Base-by-base conservation (phyloP, 2,888 invertebrate genomes). In the Polymixis flavicincta region DNA sequence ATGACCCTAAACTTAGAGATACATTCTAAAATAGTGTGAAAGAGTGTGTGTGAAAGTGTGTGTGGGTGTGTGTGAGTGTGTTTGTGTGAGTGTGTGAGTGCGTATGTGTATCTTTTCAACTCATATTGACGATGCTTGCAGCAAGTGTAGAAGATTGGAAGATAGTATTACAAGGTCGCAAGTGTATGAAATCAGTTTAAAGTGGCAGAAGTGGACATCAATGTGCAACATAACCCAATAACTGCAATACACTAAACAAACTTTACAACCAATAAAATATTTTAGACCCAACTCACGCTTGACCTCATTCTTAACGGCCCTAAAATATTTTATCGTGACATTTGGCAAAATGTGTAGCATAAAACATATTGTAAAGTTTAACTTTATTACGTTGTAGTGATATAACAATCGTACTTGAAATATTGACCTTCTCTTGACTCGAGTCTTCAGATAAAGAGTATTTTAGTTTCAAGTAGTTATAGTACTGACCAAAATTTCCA, bases 221-320 rank as follows among this genome's bases (percentile, higher is more conserved):
- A 59, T 52, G 52, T 48, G 32, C 19, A 37, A 71, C 37, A 37
- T 22, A 8, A 7, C 1, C 11, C 6, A 73, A 60, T 25, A 64
- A 74, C 45, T 57, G 32, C 52, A 74, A 57, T 63, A 45, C 19
- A 69, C 54, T 37, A 37, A n/a, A 74, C 57, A 64, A 74, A 45
- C 19, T 81, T 74, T 61, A 52, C 45, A 37, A 28, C 45, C 59
- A 64, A 74, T 77, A 82, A 64, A 77, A 82, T 81, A 75, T 82
- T 74, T 61, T 37, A 59, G 63, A 54, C 45, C 42, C 13, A 28
- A 28, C 52, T 19, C 57, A 57, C 28, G 59, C 55, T 59, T 75
- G 82, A 64, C 77, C 76, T 61, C 25, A 50, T 75, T 77, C 28
- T 19, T 54, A 77, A 82, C n/a, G 64, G 52, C 45, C 14, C 32